phyloP scores from a whole-genome alignment of 2,113 vertebrate species.

The Saguinus imperator region DNA sequence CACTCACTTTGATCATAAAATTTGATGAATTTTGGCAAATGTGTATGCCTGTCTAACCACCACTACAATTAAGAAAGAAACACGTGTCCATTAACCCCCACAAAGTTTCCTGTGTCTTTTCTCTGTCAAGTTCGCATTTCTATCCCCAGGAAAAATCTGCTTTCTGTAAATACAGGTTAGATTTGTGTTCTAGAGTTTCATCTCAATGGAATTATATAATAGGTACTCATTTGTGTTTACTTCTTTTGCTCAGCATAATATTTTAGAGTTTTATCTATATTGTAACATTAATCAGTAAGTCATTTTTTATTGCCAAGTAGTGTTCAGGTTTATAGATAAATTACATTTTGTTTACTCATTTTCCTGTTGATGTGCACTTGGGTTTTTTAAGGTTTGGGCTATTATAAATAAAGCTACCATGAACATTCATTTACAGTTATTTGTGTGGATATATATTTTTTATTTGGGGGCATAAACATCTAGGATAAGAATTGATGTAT shows the following conservation, averaged over 20 bases:
- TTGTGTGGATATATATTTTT: background rate
- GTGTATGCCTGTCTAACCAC: background rate
- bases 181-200: constrained; percentile 14
- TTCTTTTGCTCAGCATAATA: background rate
- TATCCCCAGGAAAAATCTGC: background rate
- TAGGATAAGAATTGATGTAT: background rate
- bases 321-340: background rate
- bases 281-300: background rate
- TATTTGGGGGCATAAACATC: background rate
- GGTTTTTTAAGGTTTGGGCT: background rate
- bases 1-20: background rate
- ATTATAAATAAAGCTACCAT: background rate
- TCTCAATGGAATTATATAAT: background rate
- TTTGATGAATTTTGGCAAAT: background rate
- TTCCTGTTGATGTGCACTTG: background rate
- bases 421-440: background rate
- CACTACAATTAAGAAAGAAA: background rate
- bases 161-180: background rate
- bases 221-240: background rate
- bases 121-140: background rate
- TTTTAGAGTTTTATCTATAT: background rate
- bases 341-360: background rate
- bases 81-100: background rate
- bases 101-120: background rate
- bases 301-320: background rate